Evolutionary conservation across 1,140 invertebrate genomes (phyloP).

Genomic region (Andricus grossulariae): DNA sequence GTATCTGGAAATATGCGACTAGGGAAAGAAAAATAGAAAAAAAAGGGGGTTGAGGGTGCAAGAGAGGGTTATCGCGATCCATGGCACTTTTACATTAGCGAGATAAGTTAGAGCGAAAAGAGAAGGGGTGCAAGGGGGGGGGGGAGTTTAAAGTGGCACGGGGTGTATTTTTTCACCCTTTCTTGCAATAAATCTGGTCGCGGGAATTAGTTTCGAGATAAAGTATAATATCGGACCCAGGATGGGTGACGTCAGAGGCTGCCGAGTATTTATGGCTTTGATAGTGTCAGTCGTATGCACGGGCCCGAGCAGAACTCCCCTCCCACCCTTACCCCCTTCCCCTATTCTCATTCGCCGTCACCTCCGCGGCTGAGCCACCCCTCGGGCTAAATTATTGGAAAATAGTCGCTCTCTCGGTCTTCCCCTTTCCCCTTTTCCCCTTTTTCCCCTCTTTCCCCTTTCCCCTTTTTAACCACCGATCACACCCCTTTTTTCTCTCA

Average conservation of each 20-base stretch:
- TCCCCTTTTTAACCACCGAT: conserved; percentile 10
- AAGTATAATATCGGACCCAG: conserved; percentile 72
- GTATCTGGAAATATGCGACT: not conserved
- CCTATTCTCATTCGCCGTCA: conserved; percentile 43
- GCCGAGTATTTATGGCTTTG: conserved; percentile 68
- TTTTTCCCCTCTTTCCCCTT: conserved; percentile 8
- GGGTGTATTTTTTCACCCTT: conserved; percentile 65
- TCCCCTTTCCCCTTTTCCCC: conserved; percentile 36
- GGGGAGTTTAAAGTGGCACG: conserved; percentile 32
- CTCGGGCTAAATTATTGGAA: conserved; percentile 60
- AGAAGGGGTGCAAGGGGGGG: not conserved
- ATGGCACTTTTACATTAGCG: conserved; percentile 58
- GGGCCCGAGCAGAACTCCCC: conserved; percentile 47
- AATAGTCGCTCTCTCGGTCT: conserved; percentile 49
- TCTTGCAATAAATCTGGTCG: conserved; percentile 71
- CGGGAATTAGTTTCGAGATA: conserved; percentile 73
- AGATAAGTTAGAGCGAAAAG: conserved; percentile 58
- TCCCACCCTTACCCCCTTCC: conserved; percentile 32
- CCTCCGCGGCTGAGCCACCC: conserved; percentile 41
- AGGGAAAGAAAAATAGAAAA: not conserved
- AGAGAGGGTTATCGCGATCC: conserved; percentile 36
- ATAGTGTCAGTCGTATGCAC: conserved; percentile 71
- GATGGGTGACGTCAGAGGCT: conserved; percentile 70
- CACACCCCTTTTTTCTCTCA: conserved; percentile 14
- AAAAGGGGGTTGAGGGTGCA: conserved; percentile 2